A percentile compares a stretch with the other conserved stretches of the same genome.
Evolutionary conservation across 2,888 invertebrate species (phyloP).

Genomic region (Drosophila hawaiiensis): DNA sequence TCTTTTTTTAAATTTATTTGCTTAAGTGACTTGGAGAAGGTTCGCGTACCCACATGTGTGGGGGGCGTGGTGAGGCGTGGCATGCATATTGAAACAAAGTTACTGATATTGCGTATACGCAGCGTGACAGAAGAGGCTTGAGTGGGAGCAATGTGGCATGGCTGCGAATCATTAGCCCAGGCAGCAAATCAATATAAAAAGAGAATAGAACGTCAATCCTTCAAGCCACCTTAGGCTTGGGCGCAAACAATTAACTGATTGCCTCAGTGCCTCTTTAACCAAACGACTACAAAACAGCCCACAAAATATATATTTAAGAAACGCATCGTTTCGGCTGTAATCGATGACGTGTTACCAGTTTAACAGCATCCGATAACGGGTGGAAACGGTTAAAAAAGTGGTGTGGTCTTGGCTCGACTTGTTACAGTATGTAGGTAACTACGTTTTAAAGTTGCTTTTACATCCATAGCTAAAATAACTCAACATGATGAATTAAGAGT

Average conservation of each 20-base stretch:
- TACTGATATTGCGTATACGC: conserved; percentile 69
- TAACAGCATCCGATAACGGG: not conserved
- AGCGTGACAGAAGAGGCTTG: conserved; percentile 22
- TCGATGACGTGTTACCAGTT: not conserved
- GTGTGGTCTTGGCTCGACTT: not conserved
- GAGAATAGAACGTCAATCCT: conserved; percentile 25
- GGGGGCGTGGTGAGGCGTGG: conserved; percentile 37
- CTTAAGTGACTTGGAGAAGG: conserved; percentile 72
- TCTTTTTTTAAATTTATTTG: conserved; percentile 69
- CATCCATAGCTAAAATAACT: not conserved
- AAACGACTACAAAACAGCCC: conserved; percentile 5
- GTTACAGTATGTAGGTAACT: not conserved
- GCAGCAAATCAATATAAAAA: conserved; percentile 45
- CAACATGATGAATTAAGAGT: not conserved
- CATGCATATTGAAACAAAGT: conserved; percentile 79
- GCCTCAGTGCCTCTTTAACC: conserved; percentile 20
- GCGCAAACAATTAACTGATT: conserved; percentile 51
- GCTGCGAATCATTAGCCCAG: conserved; percentile 64
- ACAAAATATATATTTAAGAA: not conserved
- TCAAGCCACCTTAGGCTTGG: conserved; percentile 29
- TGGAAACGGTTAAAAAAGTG: not conserved
- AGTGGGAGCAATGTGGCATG: conserved; percentile 25
- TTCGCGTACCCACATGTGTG: conserved; percentile 28
- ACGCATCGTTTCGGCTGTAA: not conserved
- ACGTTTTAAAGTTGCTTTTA: not conserved